phyloP scores from a whole-genome alignment of 2,113 vertebrate genomes.

The Diglossa brunneiventris region DNA sequence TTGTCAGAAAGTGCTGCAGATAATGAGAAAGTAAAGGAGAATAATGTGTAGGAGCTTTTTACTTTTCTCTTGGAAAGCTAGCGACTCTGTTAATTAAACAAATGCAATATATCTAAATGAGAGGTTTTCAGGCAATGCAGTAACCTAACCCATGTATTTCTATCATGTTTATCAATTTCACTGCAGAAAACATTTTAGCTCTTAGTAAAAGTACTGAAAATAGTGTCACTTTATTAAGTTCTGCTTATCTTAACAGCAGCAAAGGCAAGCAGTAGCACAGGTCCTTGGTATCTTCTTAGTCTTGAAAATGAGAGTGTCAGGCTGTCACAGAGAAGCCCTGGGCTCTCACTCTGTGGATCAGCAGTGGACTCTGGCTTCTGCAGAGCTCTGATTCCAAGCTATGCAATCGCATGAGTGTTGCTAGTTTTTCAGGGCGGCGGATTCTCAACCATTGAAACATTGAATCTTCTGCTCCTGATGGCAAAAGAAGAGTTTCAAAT shows the following conservation, averaged over 20 bases:
- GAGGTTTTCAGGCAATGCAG: background rate
- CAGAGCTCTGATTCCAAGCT: background rate
- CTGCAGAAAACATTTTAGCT: background rate
- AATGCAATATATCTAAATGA: background rate
- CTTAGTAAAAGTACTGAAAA: background rate
- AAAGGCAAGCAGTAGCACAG: background rate
- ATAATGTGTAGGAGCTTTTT: background rate
- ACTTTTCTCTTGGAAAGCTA: conserved; percentile 14
- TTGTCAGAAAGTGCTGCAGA: conserved; percentile 51
- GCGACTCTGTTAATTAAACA: background rate
- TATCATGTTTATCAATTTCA: background rate
- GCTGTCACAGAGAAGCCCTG: background rate
- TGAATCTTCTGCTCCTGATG: background rate
- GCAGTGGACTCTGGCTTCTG: background rate
- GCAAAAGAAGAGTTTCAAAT: background rate
- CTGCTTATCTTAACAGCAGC: background rate
- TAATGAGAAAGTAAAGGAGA: conserved; percentile 47
- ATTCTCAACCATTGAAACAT: background rate
- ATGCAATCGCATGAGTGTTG: background rate
- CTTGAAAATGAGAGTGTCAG: background rate
- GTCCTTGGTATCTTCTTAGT: background rate
- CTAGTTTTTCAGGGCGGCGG: background rate
- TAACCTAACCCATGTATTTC: background rate
- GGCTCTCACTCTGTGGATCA: background rate
- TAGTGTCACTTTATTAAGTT: background rate